Evolutionary conservation across 2,797 vertebrate species (phyloP).

Genomic region (Darevskia nairensis): DNA sequence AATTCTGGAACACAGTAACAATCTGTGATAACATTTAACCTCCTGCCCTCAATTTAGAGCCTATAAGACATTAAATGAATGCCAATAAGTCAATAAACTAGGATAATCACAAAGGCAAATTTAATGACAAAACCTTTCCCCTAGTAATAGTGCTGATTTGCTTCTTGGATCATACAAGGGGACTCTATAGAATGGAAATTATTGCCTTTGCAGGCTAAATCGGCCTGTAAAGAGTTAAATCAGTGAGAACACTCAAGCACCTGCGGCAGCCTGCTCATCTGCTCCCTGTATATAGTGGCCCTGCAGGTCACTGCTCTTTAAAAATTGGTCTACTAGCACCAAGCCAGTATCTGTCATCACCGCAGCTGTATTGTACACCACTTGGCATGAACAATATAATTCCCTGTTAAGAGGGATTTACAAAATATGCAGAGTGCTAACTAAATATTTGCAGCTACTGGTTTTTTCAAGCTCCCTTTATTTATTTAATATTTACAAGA

Average conservation of each 20-base stretch:
- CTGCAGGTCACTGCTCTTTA: slow-evolving; percentile 46
- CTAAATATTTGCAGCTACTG: slow-evolving; percentile 31
- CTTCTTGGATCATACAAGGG: slow-evolving; percentile 50
- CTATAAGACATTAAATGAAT: slow-evolving; percentile 70
- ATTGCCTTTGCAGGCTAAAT: slow-evolving; percentile 4
- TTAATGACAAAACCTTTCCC: slow-evolving; percentile 61
- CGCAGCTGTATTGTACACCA: slow-evolving; percentile 61
- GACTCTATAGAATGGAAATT: slow-evolving; percentile 9
- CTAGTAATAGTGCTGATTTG: slow-evolving; percentile 47
- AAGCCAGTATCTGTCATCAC: slow-evolving; percentile 48
- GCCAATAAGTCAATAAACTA: slow-evolving; percentile 69
- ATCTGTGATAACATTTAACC: slow-evolving; percentile 76
- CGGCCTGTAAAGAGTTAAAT: slow-evolving; percentile 55
- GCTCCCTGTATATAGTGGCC: slow-evolving; percentile 26
- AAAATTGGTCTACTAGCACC: slow-evolving; percentile 46
- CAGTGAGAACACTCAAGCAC: slow-evolving; percentile 35
- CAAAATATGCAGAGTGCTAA: slow-evolving; percentile 54
- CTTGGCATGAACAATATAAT: slow-evolving; percentile 36
- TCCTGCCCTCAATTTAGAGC: slow-evolving; percentile 71
- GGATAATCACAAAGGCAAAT: slow-evolving; percentile 56
- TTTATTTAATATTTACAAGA: slow-evolving; percentile 34
- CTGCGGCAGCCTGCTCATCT: slow-evolving; percentile 50
- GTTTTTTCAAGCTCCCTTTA: slow-evolving; percentile 18
- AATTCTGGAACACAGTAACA: slow-evolving; percentile 70
- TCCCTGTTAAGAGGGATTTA: slow-evolving; percentile 63